phyloP scores from a whole-genome alignment of 2,113 vertebrate genomes.

The Vulpes vulpes region DNA sequence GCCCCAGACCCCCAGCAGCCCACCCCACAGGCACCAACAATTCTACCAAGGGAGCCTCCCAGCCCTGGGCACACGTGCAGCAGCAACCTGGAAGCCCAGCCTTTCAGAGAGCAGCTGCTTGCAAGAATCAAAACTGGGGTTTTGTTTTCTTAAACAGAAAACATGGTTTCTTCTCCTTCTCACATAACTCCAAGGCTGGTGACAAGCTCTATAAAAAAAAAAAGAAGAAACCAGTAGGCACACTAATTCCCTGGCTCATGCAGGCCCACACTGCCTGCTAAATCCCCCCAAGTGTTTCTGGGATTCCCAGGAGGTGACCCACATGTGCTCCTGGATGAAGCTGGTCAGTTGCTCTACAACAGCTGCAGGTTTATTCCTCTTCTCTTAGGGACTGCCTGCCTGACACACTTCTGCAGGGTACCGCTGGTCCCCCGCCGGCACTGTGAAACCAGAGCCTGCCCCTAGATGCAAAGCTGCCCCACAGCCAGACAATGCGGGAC shows the following conservation, averaged over 20 bases:
- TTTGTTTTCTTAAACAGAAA: constrained; percentile 57
- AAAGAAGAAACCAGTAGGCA: background rate
- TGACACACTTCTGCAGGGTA: background rate
- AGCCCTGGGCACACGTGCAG: background rate
- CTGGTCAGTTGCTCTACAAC: background rate
- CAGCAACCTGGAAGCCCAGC: background rate
- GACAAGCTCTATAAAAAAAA: background rate
- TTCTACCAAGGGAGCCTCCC: background rate
- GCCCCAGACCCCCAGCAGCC: background rate
- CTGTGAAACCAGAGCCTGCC: background rate
- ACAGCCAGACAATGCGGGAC: background rate
- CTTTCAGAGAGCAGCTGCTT: background rate
- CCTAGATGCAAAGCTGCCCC: background rate
- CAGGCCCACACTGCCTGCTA: background rate
- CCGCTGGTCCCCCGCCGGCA: background rate
- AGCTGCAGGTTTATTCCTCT: background rate
- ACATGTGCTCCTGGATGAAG: background rate
- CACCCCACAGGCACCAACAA: background rate
- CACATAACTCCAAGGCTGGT: background rate
- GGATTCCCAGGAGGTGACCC: background rate
- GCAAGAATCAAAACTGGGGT: background rate
- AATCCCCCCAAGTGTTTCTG: background rate
- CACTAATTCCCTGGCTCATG: background rate
- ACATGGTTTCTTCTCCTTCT: constrained; percentile 4
- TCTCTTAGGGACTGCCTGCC: background rate